Evolutionary conservation across 2,113 vertebrate genomes (phyloP).

Genomic region (Diadophis punctatus): DNA sequence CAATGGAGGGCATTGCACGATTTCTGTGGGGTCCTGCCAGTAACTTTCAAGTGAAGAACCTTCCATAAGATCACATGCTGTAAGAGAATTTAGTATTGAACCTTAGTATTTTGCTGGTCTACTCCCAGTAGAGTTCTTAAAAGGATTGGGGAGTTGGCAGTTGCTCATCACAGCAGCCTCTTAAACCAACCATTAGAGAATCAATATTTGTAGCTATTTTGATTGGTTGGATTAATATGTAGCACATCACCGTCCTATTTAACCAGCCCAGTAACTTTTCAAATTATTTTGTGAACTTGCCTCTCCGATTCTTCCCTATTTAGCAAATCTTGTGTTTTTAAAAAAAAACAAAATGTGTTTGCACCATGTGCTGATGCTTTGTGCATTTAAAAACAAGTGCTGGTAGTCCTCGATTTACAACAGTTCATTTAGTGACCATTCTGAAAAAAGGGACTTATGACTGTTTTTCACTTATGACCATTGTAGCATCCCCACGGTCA

Average conservation of each 20-base stretch:
- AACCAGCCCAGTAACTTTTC: not conserved
- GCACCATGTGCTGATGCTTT: not conserved
- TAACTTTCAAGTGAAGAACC: not conserved
- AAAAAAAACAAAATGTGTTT: not conserved
- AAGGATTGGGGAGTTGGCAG: too few relatives aligned
- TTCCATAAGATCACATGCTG: not conserved
- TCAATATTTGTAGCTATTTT: not conserved
- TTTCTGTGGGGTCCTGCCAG: not conserved
- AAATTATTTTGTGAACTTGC: not conserved
- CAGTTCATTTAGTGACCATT: not conserved
- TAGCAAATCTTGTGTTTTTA: not conserved
- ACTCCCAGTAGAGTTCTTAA: not conserved
- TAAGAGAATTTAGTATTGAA: not conserved
- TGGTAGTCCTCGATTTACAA: not conserved
- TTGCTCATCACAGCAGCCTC: not conserved
- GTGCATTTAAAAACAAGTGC: not conserved
- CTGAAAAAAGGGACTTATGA: not conserved
- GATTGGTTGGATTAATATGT: not conserved
- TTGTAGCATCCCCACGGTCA: not conserved
- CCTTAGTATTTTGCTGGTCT: not conserved
- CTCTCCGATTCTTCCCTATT: not conserved
- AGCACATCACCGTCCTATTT: not conserved
- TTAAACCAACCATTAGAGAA: rapidly evolving
- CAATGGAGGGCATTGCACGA: not conserved
- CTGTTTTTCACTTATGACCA: not conserved